Conservation (phyloP, 2,888 invertebrate species). For the Xestia rhomboidea region DNA sequence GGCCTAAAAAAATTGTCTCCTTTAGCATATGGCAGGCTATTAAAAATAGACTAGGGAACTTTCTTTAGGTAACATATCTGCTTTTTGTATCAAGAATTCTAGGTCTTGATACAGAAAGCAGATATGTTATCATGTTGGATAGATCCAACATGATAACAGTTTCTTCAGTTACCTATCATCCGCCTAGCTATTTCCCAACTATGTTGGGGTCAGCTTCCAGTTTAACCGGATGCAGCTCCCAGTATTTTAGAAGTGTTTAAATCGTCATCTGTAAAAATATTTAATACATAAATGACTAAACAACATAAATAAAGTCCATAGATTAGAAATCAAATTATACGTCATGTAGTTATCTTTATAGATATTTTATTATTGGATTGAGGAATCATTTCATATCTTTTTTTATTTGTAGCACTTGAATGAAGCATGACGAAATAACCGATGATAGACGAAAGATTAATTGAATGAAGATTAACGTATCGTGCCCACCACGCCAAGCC, state of each 20-base stretch:
- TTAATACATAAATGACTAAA: background rate
- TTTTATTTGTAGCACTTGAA: background rate
- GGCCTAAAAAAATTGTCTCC: too few species aligned
- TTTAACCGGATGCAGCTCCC: background rate
- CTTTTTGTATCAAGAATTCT: background rate
- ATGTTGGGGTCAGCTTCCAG: background rate
- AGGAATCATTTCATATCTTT: background rate
- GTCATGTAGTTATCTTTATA: background rate
- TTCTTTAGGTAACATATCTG: background rate
- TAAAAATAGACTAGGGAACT: background rate
- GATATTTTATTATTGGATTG: background rate
- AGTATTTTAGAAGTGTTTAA: background rate
- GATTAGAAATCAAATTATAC: background rate
- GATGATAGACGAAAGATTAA: background rate
- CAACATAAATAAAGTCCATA: background rate
- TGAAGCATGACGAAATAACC: background rate
- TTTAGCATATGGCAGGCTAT: background rate
- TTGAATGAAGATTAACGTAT: too few species aligned
- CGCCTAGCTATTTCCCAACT: background rate
- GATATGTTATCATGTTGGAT: too few species aligned
- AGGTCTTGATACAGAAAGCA: too few species aligned
- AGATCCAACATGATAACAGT: too few species aligned
- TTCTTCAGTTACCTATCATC: background rate
- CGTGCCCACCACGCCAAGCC: too few species aligned
- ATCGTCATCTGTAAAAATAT: background rate